A percentile compares a stretch with the other conserved stretches of the same genome.
Conservation (phyloP, 1,140 invertebrate species). For the Brachionus paranguensis region DNA sequence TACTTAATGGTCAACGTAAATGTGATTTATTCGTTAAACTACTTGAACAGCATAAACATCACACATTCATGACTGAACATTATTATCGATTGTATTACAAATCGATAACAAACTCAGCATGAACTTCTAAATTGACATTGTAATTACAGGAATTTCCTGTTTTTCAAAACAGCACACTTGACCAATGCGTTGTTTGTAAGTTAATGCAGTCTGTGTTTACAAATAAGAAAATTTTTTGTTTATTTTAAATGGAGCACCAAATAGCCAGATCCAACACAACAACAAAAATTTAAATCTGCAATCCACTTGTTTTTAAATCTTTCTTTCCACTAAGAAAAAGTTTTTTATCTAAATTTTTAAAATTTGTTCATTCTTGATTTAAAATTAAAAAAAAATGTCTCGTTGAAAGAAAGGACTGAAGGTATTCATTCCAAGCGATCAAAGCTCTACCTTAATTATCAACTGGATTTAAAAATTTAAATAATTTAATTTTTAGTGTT, state of each 20-base stretch:
- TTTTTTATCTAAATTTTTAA: too few species aligned
- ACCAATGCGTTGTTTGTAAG: neutral
- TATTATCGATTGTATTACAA: neutral
- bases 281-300: too few species aligned
- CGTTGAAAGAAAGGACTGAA: too few species aligned
- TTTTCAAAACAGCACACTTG: neutral
- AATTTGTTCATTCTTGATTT: too few species aligned
- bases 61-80: neutral
- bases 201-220: neutral
- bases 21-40: constrained; percentile 1
- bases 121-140: neutral
- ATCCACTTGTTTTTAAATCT: too few species aligned
- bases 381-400: too few species aligned
- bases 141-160: neutral
- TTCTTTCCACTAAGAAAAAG: too few species aligned
- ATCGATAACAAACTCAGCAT: neutral
- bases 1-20: neutral
- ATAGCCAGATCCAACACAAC: too few species aligned
- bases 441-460: too few species aligned
- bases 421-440: too few species aligned
- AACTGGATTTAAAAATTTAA: too few species aligned
- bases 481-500: too few species aligned
- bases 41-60: neutral
- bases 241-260: neutral
- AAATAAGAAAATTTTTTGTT: neutral